Percentiles rank a stretch among this genome's conserved stretches.
phyloP scores from a whole-genome alignment of 2,888 invertebrate genomes.

The Pyralis farinalis region DNA sequence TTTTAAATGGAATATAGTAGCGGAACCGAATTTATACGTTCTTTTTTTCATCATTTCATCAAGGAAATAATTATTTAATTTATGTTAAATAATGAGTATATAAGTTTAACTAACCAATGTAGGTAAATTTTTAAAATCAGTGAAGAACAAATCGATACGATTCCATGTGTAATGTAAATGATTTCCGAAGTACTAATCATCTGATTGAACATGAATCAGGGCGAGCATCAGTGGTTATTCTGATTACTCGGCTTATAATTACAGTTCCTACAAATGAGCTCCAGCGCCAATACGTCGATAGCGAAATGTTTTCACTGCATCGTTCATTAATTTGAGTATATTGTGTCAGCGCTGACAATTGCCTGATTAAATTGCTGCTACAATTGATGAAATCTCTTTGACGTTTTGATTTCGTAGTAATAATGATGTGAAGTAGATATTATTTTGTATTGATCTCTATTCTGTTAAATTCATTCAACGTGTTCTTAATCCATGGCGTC shows the following conservation, averaged over 20 bases:
- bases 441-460: constrained; percentile 3
- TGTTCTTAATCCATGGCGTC: too few species aligned
- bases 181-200: constrained; percentile 4
- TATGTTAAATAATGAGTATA: too few species aligned
- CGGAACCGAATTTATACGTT: too few species aligned
- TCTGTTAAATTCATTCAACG: too few species aligned
- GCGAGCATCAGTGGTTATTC: constrained; percentile 43
- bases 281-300: not conserved
- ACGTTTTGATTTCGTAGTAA: not conserved
- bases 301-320: constrained; percentile 52
- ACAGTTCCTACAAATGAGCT: constrained; percentile 35
- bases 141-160: too few species aligned
- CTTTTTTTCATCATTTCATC: too few species aligned
- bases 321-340: constrained; percentile 74
- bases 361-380: constrained; percentile 51
- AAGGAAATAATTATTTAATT: too few species aligned
- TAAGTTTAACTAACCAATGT: too few species aligned
- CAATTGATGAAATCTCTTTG: constrained; percentile 12
- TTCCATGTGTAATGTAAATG: constrained; percentile 1
- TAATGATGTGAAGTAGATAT: too few species aligned
- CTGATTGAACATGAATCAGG: constrained; percentile 10
- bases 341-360: constrained; percentile 64
- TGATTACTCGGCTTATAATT: constrained; percentile 75
- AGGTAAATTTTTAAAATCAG: too few species aligned
- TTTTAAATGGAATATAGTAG: too few species aligned